Evolutionary conservation across 2,888 invertebrate species (phyloP).

Genomic region (Falcaria lacertinaria): DNA sequence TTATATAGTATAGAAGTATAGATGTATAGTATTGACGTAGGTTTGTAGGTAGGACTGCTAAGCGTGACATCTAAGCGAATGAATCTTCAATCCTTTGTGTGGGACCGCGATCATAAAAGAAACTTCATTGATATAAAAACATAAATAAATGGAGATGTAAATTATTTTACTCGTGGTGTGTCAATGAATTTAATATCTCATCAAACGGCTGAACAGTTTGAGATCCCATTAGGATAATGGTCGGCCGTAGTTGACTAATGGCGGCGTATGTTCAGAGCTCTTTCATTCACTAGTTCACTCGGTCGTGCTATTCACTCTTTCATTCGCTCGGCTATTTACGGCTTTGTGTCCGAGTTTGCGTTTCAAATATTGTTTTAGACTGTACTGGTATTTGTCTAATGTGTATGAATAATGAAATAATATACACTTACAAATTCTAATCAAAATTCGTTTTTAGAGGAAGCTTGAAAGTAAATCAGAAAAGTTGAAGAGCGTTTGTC

Average conservation of each 20-base stretch:
- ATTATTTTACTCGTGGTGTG: conserved; percentile 19
- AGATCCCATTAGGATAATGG: conserved; percentile 69
- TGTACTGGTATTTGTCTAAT: conserved; percentile 1
- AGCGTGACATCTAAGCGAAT: too few relatives aligned
- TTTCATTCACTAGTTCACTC: conserved; percentile 62
- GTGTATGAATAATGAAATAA: not conserved
- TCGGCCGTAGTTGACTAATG: conserved; percentile 60
- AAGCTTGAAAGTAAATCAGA: too few relatives aligned
- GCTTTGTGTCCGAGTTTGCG: conserved; percentile 18
- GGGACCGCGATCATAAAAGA: too few relatives aligned
- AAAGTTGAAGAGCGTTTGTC: too few relatives aligned
- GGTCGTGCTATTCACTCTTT: conserved; percentile 47
- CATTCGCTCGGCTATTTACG: conserved; percentile 35
- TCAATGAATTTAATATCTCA: conserved; percentile 35
- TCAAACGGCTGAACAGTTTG: conserved; percentile 51
- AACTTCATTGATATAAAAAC: too few relatives aligned
- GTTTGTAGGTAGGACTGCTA: too few relatives aligned
- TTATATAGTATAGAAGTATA: too few relatives aligned
- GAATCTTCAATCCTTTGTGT: too few relatives aligned
- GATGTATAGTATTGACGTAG: too few relatives aligned
- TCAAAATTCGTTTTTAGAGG: too few relatives aligned
- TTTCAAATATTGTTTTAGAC: conserved; percentile 25
- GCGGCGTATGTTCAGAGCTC: conserved; percentile 40
- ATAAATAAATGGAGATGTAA: conserved; percentile 2
- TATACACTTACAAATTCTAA: too few relatives aligned